Evolutionary conservation across 1,140 invertebrate species (phyloP).

Genomic region (Heliconius hermathena): DNA sequence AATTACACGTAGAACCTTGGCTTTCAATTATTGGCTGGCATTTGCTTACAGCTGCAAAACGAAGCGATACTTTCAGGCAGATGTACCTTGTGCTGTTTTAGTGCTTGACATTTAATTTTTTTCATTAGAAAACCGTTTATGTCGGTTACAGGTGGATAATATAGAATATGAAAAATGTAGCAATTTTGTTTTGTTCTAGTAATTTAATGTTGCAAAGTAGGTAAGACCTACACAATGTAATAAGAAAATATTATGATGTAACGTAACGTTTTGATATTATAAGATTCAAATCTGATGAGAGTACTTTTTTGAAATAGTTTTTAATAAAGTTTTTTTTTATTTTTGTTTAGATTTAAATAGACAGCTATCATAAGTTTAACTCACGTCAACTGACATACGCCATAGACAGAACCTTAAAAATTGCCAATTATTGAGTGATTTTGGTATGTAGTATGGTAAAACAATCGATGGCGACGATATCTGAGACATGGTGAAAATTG

Average conservation of each 20-base stretch:
- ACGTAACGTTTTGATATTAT: no score
- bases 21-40: constrained; percentile 68
- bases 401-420: no score
- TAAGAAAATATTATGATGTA: not conserved
- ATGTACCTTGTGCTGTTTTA: constrained; percentile 54
- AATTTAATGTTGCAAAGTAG: not conserved
- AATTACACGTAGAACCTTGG: constrained; percentile 47
- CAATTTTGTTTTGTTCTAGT: not conserved
- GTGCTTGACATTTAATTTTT: constrained; percentile 59
- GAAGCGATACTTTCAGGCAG: constrained; percentile 64
- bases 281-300: no score
- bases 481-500: no score
- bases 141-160: constrained; percentile 31
- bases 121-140: constrained; percentile 40
- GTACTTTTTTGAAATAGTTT: no score
- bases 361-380: no score
- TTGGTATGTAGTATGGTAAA: no score
- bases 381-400: no score
- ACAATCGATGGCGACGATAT: no score
- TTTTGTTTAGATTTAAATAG: no score
- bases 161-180: constrained; percentile 14
- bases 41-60: constrained; percentile 69
- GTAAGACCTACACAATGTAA: not conserved
- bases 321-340: no score
- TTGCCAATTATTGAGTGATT: no score